Conservation (phyloP, 2,888 invertebrate species). For the Microctonus aethiopoides region DNA sequence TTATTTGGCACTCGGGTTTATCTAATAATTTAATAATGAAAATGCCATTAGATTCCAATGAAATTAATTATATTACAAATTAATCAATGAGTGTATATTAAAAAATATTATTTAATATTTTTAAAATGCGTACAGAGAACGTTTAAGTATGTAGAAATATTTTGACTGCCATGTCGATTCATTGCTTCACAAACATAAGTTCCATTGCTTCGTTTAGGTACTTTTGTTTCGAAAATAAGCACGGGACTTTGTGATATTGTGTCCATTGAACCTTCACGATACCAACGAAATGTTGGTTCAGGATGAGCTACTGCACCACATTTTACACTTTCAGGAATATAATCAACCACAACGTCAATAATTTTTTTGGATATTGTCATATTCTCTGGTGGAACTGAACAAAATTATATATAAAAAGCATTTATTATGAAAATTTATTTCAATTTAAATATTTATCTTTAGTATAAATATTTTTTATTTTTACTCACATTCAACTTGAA, state of each 20-base stretch:
- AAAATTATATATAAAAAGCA: conserved; percentile 1
- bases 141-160: conserved; percentile 77
- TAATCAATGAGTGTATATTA: too few species aligned
- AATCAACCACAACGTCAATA: conserved; percentile 71
- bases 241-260: conserved; percentile 68
- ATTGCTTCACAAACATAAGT: conserved; percentile 82
- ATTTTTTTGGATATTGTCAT: conserved; percentile 75
- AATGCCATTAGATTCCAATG: too few species aligned
- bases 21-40: conserved; percentile 72
- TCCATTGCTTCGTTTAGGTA: conserved; percentile 79
- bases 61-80: too few species aligned
- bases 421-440: background rate
- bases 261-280: conserved; percentile 71
- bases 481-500: conserved; percentile 90
- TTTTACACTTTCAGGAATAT: conserved; percentile 70
- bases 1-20: conserved; percentile 86
- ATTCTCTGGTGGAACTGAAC: conserved; percentile 86
- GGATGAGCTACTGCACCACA: conserved; percentile 77
- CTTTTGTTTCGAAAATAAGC: conserved; percentile 75
- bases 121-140: conserved; percentile 79
- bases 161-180: conserved; percentile 83
- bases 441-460: background rate
- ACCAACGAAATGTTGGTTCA: conserved; percentile 80
- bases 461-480: background rate
- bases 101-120: background rate